phyloP scores from a whole-genome alignment of 2,888 invertebrate species.

The Nemotelus pantherinus region DNA sequence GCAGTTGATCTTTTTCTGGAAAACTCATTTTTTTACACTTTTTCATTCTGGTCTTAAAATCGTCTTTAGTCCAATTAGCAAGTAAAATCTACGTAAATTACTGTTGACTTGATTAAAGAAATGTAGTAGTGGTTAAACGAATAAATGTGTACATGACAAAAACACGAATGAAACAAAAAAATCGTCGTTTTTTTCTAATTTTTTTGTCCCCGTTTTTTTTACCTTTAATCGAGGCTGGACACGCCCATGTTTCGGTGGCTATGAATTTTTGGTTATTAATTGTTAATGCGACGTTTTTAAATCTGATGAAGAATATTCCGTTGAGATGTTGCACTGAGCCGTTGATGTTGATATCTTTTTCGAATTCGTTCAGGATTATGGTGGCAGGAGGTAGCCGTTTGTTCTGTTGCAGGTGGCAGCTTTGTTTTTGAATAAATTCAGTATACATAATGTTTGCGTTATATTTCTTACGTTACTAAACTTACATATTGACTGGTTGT shows the following conservation, averaged over 20 bases:
- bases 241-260: neutral
- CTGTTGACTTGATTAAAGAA: too few relatives aligned
- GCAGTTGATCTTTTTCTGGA: too few relatives aligned
- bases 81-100: too few relatives aligned
- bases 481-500: neutral
- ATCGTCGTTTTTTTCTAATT: too few relatives aligned
- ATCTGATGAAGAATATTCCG: neutral
- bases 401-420: constrained; percentile 4
- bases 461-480: constrained; percentile 1
- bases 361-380: constrained; percentile 10
- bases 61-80: too few relatives aligned
- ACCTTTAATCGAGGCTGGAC: too few relatives aligned
- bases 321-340: neutral
- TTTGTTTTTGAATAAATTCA: neutral
- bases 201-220: too few relatives aligned
- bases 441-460: neutral
- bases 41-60: too few relatives aligned
- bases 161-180: too few relatives aligned
- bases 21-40: too few relatives aligned
- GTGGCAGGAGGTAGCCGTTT: neutral
- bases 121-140: too few relatives aligned
- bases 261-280: neutral
- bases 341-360: neutral
- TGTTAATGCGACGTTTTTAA: neutral
- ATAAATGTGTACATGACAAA: too few relatives aligned